Evolutionary conservation across 2,888 invertebrate species (phyloP), one percentile per base, ranked within the genome.

Genomic region (Odontothrips loti): DNA sequence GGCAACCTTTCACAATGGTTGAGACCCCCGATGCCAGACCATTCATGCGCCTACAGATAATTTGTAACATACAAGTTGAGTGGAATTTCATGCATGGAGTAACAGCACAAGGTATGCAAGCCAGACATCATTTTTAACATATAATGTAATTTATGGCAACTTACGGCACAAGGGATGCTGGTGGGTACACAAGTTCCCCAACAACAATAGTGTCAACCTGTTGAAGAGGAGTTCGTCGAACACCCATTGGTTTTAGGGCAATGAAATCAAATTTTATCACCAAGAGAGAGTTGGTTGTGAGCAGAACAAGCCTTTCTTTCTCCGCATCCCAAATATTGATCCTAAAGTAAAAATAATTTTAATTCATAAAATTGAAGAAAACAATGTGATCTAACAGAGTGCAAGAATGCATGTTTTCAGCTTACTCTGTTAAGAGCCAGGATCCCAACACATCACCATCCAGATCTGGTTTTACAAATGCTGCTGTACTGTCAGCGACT

Each of bases 241-340:
- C 92, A 83, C 94, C 93, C 82, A 94, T 87, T 83, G 93, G 90
- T 85, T 92, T 92, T 87, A 94, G 89, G 0, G 94, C 94, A 84
- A 96, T 95, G 87, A 96, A 95, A 88, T 96, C 95, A 87, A 94
- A 96, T 86, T 95, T 95, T 82, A 94, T 90, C 11, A 93, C 90
- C 85, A 95, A 90, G 47, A 96, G 88, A 68, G 92, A 89, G 84
- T 92, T 90, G n/a, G 93, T 91, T 3, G 94, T 93, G 43, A 96
- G 88, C 20, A 95, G 86, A 2, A 95, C 89, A 68, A 96, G 90
- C 80, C 95, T 90, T 87, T 96, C 96, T 85, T 93, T 93, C 86
- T 96, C 95, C 85, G 93, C 92, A 86, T 96, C 95, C 96, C 96
- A 96, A 83, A 95, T 89, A 85, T 94, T 95, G 85, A 96, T 95